Percentiles rank a stretch among this genome's conserved stretches.
phyloP scores from a whole-genome alignment of 1,140 invertebrate genomes.

The Thaumetopoea pityocampa region DNA sequence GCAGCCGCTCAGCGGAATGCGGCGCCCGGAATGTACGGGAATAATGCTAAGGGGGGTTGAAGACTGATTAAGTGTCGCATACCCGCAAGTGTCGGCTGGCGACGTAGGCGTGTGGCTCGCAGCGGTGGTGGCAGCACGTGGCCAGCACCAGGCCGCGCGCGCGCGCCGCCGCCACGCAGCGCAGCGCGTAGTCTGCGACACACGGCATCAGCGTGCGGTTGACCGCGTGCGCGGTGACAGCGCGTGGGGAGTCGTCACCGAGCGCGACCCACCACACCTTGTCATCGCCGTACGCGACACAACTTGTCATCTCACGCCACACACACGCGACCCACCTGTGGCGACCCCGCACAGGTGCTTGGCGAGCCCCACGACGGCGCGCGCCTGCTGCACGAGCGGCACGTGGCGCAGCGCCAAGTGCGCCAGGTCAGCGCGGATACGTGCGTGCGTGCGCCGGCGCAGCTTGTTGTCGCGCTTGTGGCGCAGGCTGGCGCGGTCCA shows the following conservation, averaged over 20 bases:
- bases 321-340: too few species aligned
- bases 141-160: background rate
- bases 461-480: slow-evolving; percentile 88
- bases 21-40: background rate
- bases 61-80: background rate
- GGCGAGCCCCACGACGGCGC: slow-evolving; percentile 81
- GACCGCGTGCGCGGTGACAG: slow-evolving; percentile 94
- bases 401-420: slow-evolving; percentile 82
- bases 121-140: slow-evolving; percentile 84
- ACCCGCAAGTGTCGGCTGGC: slow-evolving; percentile 78
- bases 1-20: background rate
- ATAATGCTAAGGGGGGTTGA: background rate
- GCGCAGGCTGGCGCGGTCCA: slow-evolving; percentile 86
- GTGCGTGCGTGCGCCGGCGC: slow-evolving; percentile 55
- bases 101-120: slow-evolving; percentile 83
- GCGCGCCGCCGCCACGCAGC: slow-evolving; percentile 54
- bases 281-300: too few species aligned
- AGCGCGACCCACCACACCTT: too few species aligned
- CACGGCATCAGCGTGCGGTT: too few species aligned
- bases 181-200: slow-evolving; percentile 91
- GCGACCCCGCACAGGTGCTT: slow-evolving; percentile 93
- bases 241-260: too few species aligned
- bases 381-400: slow-evolving; percentile 44
- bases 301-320: too few species aligned
- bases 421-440: slow-evolving; percentile 84